Base-by-base conservation (phyloP, 2,888 invertebrate genomes). In the Dolomedes plantarius region DNA sequence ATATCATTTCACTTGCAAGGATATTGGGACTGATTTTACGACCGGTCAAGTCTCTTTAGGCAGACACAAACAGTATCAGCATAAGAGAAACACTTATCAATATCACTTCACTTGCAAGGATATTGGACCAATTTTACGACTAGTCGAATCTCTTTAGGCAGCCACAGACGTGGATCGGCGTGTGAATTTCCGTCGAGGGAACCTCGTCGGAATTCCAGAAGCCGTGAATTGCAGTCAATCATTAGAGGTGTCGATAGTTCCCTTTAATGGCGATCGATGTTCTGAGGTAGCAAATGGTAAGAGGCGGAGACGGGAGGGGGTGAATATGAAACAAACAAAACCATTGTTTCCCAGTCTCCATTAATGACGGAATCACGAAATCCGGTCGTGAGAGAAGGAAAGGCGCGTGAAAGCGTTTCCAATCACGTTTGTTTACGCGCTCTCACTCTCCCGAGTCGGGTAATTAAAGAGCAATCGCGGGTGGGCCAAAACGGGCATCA, bases 401-500 rank as follows among this genome's bases (percentile, higher is more conserved):
- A 56, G 41, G 31, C 31, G 69, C 77, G 77, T 69, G 77, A 78
- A 78, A 69, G 31, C n/a, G 65, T 41, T 50, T 50, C 77, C 77
- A 39, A 68, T 76, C 41, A 68, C 67, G 68, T 67, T 74, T 81
- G 31, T 67, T 74, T 74, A n/a, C 13, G 50, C 27, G n/a, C 65
- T 32, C 36, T 16, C 2, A 2, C 11, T n/a, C 29, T 36, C 62
- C 72, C 46, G 65, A 65, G 65, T 72, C 72, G 39, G 46, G 64
- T 79, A 79, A 79, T 79, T 72, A 79, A 65, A 46, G 72, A 46
- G 72, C 32, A 46, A 62, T 39, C 69, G 28, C 78, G 78, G 78
- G 78, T 78, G 78, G 78, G 72, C 72, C 16, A 23, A 13, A 9
- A 72, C 23, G 29, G 39, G 6, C 11, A 41, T 11, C 62, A 5